Evolutionary conservation across 2,113 vertebrate genomes (phyloP).

Genomic region (Hippoglossus stenolepis): DNA sequence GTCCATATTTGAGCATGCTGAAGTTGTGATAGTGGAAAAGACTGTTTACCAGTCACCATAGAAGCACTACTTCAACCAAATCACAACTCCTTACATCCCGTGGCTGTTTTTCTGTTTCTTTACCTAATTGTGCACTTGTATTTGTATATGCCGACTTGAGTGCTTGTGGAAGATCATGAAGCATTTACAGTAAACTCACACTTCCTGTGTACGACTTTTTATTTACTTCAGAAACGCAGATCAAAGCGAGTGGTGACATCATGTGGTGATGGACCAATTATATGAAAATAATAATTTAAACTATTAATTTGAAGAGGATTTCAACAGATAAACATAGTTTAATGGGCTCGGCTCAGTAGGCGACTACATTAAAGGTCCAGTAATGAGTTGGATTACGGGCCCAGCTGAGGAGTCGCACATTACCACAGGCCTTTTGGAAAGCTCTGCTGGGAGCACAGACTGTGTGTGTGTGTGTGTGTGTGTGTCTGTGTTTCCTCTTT

Average conservation of each 20-base stretch:
- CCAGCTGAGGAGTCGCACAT: constrained; percentile 1
- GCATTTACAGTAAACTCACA: constrained; percentile 27
- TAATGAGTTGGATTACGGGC: constrained; percentile 25
- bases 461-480: constrained; percentile 22
- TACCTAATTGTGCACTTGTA: constrained; percentile 34
- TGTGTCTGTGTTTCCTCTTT: constrained; percentile 37
- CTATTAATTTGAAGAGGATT: constrained; percentile 31
- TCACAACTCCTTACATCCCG: constrained; percentile 32
- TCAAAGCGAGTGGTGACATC: constrained; percentile 21
- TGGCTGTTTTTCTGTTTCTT: constrained; percentile 7
- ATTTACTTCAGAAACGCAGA: constrained; percentile 13
- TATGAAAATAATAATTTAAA: constrained; percentile 33
- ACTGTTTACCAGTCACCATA: constrained; percentile 45
- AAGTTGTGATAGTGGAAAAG: constrained; percentile 29
- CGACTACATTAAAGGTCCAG: constrained; percentile 31
- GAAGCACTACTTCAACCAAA: constrained; percentile 40
- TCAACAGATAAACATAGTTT: constrained; percentile 8
- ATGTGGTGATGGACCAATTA: neutral
- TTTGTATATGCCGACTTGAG: constrained; percentile 8
- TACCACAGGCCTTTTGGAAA: constrained; percentile 18
- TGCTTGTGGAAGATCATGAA: neutral
- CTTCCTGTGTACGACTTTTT: constrained; percentile 4
- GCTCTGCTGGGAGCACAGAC: constrained; percentile 19
- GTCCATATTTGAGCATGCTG: constrained; percentile 46
- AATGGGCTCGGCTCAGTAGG: constrained; percentile 16